phyloP scores from a whole-genome alignment of 2,797 vertebrate species.

The Triplophysa bombifrons region DNA sequence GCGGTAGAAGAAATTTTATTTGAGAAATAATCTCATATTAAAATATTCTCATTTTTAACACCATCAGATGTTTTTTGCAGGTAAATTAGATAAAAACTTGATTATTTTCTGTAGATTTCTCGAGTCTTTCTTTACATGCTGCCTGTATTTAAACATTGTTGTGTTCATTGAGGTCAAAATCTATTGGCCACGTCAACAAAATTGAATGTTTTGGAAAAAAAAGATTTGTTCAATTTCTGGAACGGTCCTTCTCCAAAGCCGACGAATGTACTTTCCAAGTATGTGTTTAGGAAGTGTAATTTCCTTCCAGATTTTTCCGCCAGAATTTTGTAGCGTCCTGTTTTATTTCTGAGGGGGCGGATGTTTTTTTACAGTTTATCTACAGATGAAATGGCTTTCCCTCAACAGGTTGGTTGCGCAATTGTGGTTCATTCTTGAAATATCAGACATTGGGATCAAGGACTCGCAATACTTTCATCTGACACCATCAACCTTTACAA shows the following conservation, averaged over 20 bases:
- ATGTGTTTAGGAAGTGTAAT: constrained; percentile 39
- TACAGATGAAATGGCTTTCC: not conserved
- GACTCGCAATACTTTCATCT: not conserved
- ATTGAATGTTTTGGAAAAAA: not conserved
- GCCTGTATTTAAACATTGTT: too few relatives aligned
- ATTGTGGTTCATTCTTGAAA: not conserved
- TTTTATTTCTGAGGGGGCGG: constrained; percentile 32
- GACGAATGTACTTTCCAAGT: constrained; percentile 6
- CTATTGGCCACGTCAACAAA: not conserved
- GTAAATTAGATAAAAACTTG: not conserved
- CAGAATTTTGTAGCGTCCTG: constrained; percentile 37
- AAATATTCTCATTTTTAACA: too few relatives aligned
- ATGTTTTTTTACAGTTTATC: constrained; percentile 31
- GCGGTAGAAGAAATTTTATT: not conserved
- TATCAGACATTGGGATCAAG: constrained; percentile 6
- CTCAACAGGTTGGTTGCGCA: constrained; percentile 14
- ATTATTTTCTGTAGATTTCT: too few relatives aligned
- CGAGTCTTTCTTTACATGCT: too few relatives aligned
- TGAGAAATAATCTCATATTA: too few relatives aligned
- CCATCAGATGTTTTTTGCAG: too few relatives aligned
- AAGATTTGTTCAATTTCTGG: not conserved
- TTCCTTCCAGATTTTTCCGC: constrained; percentile 39
- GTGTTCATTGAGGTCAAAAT: not conserved
- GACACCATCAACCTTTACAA: not conserved
- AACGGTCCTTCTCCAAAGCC: not conserved